Conservation (phyloP, 64 coral and sea anemone genomes). For the Actinia equina region DNA sequence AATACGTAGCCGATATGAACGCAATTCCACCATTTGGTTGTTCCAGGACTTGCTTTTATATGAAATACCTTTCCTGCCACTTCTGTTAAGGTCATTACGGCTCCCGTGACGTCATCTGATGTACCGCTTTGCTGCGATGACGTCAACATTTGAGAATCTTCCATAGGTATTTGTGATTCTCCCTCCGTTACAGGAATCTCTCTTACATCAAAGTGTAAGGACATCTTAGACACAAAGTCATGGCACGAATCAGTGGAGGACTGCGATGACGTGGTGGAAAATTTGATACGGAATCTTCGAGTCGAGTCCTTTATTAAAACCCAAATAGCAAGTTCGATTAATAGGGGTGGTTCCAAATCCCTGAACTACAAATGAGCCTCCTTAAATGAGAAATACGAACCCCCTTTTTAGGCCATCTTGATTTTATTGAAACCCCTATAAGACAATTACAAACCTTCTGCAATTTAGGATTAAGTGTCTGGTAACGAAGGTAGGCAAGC, state of each 20-base stretch:
- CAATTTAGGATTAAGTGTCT: too few species aligned
- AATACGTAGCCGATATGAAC: too few species aligned
- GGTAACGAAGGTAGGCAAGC: too few species aligned
- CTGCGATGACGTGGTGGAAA: constrained; percentile 41
- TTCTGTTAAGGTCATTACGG: constrained; percentile 21
- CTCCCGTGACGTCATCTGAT: neutral
- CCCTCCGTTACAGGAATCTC: constrained; percentile 43
- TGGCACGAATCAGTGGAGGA: constrained; percentile 55
- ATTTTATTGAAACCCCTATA: too few species aligned
- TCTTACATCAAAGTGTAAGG: constrained; percentile 42
- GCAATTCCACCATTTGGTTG: too few species aligned
- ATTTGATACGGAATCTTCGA: constrained; percentile 82
- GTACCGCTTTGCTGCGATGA: constrained; percentile 31
- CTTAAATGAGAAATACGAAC: too few species aligned
- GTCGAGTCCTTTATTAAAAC: neutral
- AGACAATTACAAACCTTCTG: too few species aligned
- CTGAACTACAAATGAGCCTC: too few species aligned
- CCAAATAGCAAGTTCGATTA: neutral
- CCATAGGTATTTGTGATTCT: constrained; percentile 66
- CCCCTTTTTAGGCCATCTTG: too few species aligned
- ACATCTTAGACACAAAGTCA: constrained; percentile 59
- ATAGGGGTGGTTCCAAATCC: too few species aligned
- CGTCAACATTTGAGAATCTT: constrained; percentile 58
- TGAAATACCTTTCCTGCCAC: constrained; percentile 32
- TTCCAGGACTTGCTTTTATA: neutral